These are phyloP conservation scores for Conops quadrifasciatus DNA, from an alignment of 2,888 invertebrate genomes.

Conservation along the genomic window DNA sequence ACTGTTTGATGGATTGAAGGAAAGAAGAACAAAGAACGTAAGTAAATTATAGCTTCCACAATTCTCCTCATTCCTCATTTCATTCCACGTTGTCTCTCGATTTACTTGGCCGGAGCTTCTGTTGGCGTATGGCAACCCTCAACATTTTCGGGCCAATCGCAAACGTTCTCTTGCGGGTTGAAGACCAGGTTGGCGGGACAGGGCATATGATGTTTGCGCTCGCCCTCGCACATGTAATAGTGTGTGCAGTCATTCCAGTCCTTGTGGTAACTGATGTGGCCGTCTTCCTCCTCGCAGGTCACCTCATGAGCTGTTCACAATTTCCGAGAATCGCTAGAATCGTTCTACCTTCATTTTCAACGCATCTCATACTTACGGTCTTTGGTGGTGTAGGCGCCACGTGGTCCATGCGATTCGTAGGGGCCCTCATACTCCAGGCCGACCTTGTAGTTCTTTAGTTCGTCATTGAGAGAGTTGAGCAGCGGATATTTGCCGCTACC, in stretches of 20 bases:
- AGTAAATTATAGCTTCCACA: no score
- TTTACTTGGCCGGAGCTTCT: constrained; percentile 68
- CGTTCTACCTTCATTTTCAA: not conserved
- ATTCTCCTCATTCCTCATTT: no score
- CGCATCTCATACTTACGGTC: constrained; percentile 76
- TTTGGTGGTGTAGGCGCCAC: constrained; percentile 85
- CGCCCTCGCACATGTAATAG: constrained; percentile 97
- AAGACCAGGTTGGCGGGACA: constrained; percentile 92
- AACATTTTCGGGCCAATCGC: constrained; percentile 96
- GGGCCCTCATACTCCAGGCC: constrained; percentile 86
- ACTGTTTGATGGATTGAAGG: not conserved
- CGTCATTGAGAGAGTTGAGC: constrained; percentile 85
- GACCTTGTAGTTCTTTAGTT: constrained; percentile 83
- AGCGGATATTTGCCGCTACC: constrained; percentile 91
- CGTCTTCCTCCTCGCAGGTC: constrained; percentile 90
- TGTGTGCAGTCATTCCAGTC: constrained; percentile 92
- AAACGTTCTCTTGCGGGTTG: constrained; percentile 91
- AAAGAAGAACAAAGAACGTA: no score
- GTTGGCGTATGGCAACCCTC: constrained; percentile 82
- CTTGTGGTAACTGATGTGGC: constrained; percentile 92
- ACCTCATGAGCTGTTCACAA: constrained; percentile 80
- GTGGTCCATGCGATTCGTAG: constrained; percentile 76
- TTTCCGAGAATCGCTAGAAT: not conserved
- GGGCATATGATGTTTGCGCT: constrained; percentile 95
- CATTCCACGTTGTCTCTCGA: not conserved